Base-by-base conservation (phyloP, 2,888 invertebrate species). In the Palloptera scutellata region DNA sequence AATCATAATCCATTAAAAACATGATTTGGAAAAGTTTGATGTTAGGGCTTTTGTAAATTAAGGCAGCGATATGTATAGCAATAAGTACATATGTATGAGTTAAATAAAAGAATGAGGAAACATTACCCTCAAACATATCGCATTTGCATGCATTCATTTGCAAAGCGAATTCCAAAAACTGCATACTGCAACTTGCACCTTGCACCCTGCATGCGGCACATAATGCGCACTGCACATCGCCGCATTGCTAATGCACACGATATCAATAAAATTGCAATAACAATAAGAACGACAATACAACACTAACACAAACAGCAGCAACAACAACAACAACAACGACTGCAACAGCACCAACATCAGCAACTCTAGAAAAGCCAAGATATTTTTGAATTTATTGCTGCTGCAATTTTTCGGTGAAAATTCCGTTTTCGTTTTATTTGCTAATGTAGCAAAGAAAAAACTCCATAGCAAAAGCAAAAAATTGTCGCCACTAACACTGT, bases 341-440 rank as follows among this genome's bases (percentile, higher is more conserved):
- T 13, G 15, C 43, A 15, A 17, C 43, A 19, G 64, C 51, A 58
- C 58, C 58, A 58, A 59, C 59, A 51, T 55, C 51, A 45, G 64
- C 57, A 64, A 43, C 64, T 58, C 58, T 58, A 64, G 58, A 64
- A 64, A 58, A 52, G n/a, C 19, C 43, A 45, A 61, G 66, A 66
- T 61, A 61, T 80, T 81, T 77, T 71, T 74, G 76, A 81, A 81
- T 81, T 81, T 81, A 81, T 81, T 78, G 82, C 81, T 82, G 81
- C 81, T 81, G 81, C 81, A 81, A 79, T 75, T 77, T 78, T 74
- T 30, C 30, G 42, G 41, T 48, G 45, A 51, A 60, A 65, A 65
- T 59, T 59, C 45, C 52, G 30, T 15, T 66, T 65, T 30, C 30
- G 6, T 30, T 30, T 30, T 30, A 30, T 30, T 30, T 30, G n/a